Conservation (phyloP, 2,888 invertebrate species). For the Pyralis farinalis region DNA sequence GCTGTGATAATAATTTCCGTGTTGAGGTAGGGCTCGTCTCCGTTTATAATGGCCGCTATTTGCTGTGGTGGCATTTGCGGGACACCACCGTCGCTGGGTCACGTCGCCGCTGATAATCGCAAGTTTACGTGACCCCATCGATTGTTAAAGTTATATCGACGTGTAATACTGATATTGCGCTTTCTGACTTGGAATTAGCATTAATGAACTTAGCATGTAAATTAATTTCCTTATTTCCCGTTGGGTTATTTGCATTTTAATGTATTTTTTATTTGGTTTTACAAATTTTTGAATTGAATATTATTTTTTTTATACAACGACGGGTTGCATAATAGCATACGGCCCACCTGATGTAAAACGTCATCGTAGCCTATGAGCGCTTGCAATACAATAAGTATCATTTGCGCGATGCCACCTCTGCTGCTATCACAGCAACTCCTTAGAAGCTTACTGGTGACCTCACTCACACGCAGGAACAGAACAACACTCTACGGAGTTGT, state of each 20-base stretch:
- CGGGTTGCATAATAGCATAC: too few relatives aligned
- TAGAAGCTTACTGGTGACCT: too few relatives aligned
- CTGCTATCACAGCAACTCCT: too few relatives aligned
- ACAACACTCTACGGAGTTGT: too few relatives aligned
- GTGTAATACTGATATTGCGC: neutral
- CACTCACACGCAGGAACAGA: too few relatives aligned
- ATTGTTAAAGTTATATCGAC: conserved; percentile 1
- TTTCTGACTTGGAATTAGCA: neutral
- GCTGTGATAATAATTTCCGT: conserved; percentile 61
- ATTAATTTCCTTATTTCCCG: conserved; percentile 6
- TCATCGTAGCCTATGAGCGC: too few relatives aligned
- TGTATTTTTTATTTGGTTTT: too few relatives aligned
- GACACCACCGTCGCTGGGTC: conserved; percentile 34
- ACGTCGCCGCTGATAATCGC: conserved; percentile 33
- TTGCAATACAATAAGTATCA: too few relatives aligned
- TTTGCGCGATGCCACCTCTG: too few relatives aligned
- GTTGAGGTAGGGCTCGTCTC: conserved; percentile 62
- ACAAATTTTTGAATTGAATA: too few relatives aligned
- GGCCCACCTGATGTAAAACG: too few relatives aligned
- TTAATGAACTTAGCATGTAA: conserved; percentile 10
- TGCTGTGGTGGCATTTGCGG: conserved; percentile 42
- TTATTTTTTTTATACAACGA: too few relatives aligned
- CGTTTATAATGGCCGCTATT: conserved; percentile 44
- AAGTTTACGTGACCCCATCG: conserved; percentile 27
- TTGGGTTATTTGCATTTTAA: neutral